Conservation (phyloP, 2,888 invertebrate genomes). For the Harpagoxenus sublaevis region DNA sequence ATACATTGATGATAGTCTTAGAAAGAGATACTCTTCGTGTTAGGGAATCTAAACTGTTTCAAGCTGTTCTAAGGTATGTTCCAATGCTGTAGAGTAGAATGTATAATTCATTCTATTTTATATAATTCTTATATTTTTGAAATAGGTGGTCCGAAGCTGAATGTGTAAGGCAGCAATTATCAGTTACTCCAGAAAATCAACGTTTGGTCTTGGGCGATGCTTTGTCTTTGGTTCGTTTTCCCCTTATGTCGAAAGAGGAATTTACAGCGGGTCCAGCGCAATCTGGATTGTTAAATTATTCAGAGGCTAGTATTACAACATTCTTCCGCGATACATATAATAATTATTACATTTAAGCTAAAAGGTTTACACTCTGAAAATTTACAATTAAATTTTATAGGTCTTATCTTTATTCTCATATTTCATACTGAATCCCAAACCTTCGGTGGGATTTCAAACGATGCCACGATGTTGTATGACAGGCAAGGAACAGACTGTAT, state of each 20-base stretch:
- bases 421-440: slow-evolving; percentile 92
- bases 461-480: slow-evolving; percentile 92
- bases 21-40: slow-evolving; percentile 93
- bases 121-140: slow-evolving; percentile 35
- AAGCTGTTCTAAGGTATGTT: slow-evolving; percentile 89
- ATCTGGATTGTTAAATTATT: slow-evolving; percentile 91
- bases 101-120: not conserved
- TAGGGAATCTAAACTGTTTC: slow-evolving; percentile 92
- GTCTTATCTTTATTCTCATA: slow-evolving; percentile 91
- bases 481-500: slow-evolving; percentile 92
- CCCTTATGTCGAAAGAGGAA: slow-evolving; percentile 94
- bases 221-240: slow-evolving; percentile 92
- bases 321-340: not conserved
- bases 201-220: slow-evolving; percentile 90
- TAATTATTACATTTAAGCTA: not conserved
- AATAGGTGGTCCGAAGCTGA: slow-evolving; percentile 91
- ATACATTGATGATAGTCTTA: slow-evolving; percentile 92
- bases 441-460: slow-evolving; percentile 90
- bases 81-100: not conserved
- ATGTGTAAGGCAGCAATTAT: slow-evolving; percentile 90
- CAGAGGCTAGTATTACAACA: slow-evolving; percentile 86
- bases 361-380: not conserved
- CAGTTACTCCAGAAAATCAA: slow-evolving; percentile 90
- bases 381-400: slow-evolving; percentile 68
- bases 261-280: slow-evolving; percentile 93